These are phyloP conservation scores for Pachymerium ferrugineum DNA, from an alignment of 2,888 invertebrate species.

Conservation along the genomic window DNA sequence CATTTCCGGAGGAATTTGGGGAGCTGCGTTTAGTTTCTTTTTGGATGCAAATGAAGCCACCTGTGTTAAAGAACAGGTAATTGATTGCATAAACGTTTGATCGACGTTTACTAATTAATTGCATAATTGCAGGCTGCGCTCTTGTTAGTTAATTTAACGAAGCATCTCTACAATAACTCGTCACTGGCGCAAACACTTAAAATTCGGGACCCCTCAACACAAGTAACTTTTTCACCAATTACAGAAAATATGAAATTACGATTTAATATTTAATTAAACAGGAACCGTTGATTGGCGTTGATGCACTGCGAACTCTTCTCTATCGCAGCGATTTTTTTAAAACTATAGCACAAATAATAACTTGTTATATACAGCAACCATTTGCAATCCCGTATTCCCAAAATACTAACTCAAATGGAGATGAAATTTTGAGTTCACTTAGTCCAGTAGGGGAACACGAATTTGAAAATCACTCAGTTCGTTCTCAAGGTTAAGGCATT, in stretches of 20 bases:
- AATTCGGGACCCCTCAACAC: not conserved
- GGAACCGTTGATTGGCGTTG: slow-evolving; percentile 23
- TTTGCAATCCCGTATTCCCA: not conserved
- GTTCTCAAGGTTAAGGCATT: not conserved
- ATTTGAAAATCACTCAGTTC: not conserved
- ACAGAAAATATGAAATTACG: not conserved
- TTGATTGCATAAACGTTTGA: not conserved
- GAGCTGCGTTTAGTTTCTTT: slow-evolving; percentile 45
- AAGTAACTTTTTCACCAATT: not conserved
- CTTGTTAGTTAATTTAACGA: slow-evolving; percentile 31
- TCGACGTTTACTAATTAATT: not conserved
- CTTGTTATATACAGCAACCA: not conserved
- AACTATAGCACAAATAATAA: slow-evolving; percentile 12
- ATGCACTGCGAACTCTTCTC: slow-evolving; percentile 31
- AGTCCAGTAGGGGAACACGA: not conserved
- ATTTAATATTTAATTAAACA: slow-evolving; percentile 4
- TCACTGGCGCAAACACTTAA: not conserved
- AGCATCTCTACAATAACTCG: not conserved
- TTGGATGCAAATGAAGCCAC: slow-evolving; percentile 46
- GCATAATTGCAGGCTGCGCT: slow-evolving; percentile 28
- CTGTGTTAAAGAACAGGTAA: slow-evolving; percentile 47
- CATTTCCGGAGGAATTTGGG: slow-evolving; percentile 47
- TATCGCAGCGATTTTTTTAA: slow-evolving; percentile 32
- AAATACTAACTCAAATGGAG: not conserved
- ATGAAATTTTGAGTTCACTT: not conserved